Base-by-base conservation (phyloP, 2,797 vertebrate genomes). In the Anas bernieri region DNA sequence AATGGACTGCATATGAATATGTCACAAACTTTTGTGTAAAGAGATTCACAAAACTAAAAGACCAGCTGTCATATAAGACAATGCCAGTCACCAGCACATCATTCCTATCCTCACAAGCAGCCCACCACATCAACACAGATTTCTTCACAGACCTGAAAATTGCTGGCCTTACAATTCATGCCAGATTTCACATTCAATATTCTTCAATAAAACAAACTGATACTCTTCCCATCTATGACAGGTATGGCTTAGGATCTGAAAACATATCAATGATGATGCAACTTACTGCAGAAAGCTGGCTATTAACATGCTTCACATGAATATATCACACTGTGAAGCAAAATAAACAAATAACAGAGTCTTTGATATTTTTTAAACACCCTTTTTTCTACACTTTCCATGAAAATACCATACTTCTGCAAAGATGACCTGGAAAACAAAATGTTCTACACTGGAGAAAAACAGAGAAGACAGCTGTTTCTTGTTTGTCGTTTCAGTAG, bases 201-300 rank as follows among this genome's bases (percentile, higher is more conserved):
- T 87, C 79, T 77, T 92, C 91, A 87, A 30, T 37, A 80, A 87
- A 95, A 83, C 41, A 78, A 90, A 84, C 18, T 18, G 58, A 74
- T 58, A 41, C 25, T 87, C 64, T 91, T 83, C 45, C 73, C 16
- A 33, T 54, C 76, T 45, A 45, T 12, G 37, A 39, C 75, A 91
- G 43, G 74, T 30, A 66, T 0, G 1, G 50, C 20, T 83, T 62
- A 87, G 58, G 45, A 92, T 46, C 37, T 48, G 58, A 87, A 87
- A 93, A 78, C 31, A 50, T 58, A 87, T 69, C 86, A 78, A 3
- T 52, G 74, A 76, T 75, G 64, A 61, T 67, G 39, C 16, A 69
- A 91, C 81, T 89, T 62, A 48, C 55, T 54, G 69, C 22, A 50
- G 73, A 66, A 94, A 59, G 37, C n/a, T 39, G 2, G 3, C n/a